Conservation (phyloP, 2,797 vertebrate genomes). For the Anableps anableps region DNA sequence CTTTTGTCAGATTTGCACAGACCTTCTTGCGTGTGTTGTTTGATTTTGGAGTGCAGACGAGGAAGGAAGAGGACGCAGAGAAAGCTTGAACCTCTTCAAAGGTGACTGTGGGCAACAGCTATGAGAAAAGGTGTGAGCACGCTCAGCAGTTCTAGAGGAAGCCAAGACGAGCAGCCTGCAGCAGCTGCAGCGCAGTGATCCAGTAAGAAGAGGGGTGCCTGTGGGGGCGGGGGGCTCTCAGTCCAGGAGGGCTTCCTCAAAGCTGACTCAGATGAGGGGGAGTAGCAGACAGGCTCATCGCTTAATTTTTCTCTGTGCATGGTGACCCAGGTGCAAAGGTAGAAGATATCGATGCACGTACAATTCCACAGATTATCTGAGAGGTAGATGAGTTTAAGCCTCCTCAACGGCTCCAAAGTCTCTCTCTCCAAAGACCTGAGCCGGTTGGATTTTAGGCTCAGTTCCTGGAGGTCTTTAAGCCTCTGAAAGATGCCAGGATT, state of each 20-base stretch:
- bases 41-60: neutral
- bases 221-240: conserved; percentile 1
- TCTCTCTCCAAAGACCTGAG: conserved; percentile 44
- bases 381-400: conserved; percentile 47
- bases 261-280: neutral
- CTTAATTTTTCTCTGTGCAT: conserved; percentile 35
- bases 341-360: conserved; percentile 28
- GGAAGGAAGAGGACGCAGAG: neutral
- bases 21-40: neutral
- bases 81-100: conserved; percentile 9
- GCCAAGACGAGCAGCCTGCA: neutral
- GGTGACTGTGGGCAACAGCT: neutral
- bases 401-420: conserved; percentile 55
- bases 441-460: conserved; percentile 70
- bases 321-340: conserved; percentile 69
- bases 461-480: conserved; percentile 55
- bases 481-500: conserved; percentile 47
- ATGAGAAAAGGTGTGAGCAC: conserved; percentile 11
- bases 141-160: conserved; percentile 28
- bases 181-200: conserved; percentile 30
- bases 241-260: neutral
- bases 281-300: conserved; percentile 48
- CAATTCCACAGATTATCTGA: conserved; percentile 74
- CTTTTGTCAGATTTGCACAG: neutral
- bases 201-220: neutral